These are phyloP conservation scores for Serinus canaria DNA, from an alignment of 2,113 vertebrate species.

Conservation along the genomic window DNA sequence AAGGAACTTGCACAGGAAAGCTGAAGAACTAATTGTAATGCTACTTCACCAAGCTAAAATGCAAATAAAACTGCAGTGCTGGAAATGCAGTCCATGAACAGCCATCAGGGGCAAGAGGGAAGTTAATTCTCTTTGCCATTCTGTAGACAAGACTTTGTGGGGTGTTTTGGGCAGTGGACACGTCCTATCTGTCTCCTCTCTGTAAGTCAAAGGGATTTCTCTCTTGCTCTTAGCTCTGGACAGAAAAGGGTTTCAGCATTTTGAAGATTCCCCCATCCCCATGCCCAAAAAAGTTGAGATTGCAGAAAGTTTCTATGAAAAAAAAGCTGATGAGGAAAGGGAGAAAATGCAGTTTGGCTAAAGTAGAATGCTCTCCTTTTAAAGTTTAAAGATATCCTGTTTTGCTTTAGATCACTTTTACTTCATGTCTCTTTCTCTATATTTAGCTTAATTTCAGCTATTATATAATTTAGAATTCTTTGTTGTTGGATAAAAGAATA, in stretches of 20 bases:
- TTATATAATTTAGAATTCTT: conserved; percentile 49
- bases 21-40: background rate
- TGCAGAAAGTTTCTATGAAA: background rate
- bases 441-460: conserved; percentile 48
- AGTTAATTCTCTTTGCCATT: background rate
- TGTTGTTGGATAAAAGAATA: conserved; percentile 52
- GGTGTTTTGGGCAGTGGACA: background rate
- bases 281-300: background rate
- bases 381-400: conserved; percentile 18
- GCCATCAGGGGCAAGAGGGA: background rate
- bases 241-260: background rate
- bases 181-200: rapidly evolving
- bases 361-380: conserved; percentile 30
- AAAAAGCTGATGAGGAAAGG: background rate
- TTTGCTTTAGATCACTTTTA: conserved; percentile 23
- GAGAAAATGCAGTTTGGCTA: background rate
- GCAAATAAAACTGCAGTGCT: background rate
- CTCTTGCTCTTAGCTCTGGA: background rate
- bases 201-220: background rate
- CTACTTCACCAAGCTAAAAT: background rate
- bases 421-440: conserved; percentile 25
- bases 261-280: background rate
- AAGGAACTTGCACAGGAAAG: background rate
- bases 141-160: background rate
- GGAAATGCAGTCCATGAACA: background rate